phyloP scores from a whole-genome alignment of 2,113 vertebrate genomes.

The Anolis carolinensis region DNA sequence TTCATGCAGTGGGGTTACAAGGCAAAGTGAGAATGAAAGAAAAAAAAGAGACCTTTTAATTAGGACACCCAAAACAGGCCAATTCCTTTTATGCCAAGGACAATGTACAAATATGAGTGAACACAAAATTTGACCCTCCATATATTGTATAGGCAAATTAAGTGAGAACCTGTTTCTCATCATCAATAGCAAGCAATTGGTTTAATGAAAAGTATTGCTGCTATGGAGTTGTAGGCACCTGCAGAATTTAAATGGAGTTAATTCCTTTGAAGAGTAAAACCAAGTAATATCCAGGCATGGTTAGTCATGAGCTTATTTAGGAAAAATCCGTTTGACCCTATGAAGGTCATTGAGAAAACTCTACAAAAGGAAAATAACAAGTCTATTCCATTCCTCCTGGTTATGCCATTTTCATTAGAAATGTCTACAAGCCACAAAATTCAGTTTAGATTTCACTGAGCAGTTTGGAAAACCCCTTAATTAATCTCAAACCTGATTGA shows the following conservation, averaged over 20 bases:
- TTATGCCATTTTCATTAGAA: too few species aligned
- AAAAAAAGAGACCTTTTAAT: background rate
- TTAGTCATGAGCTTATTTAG: background rate
- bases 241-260: background rate
- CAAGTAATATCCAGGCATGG: background rate
- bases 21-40: background rate
- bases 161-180: conserved; percentile 25
- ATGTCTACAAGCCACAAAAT: too few species aligned
- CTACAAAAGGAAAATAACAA: background rate
- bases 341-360: background rate
- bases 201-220: conserved; percentile 10
- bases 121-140: background rate
- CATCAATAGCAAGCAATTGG: background rate
- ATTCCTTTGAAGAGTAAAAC: conserved; percentile 15
- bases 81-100: background rate
- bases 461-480: too few species aligned
- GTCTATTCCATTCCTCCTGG: background rate
- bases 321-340: background rate
- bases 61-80: conserved; percentile 17
- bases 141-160: background rate
- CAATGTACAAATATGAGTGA: background rate
- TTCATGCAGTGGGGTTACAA: conserved; percentile 17
- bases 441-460: too few species aligned
- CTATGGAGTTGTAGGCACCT: conserved; percentile 17
- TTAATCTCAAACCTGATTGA: too few species aligned